Evolutionary conservation across 2,113 vertebrate species (phyloP).

Genomic region (Tragelaphus imberbis): DNA sequence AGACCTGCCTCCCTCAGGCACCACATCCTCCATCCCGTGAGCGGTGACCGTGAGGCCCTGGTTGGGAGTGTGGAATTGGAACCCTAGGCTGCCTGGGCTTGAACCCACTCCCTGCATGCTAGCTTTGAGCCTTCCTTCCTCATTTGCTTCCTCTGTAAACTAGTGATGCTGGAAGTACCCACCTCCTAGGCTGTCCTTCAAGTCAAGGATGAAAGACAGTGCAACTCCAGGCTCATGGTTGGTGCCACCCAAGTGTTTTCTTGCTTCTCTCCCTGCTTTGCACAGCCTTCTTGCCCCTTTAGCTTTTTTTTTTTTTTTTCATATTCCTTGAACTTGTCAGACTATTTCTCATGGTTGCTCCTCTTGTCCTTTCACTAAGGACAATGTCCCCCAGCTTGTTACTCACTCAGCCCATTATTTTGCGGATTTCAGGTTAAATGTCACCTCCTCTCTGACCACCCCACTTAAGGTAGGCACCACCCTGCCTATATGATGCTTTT

Average conservation of each 20-base stretch:
- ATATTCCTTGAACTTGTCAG: neutral
- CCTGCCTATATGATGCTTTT: too few relatives aligned
- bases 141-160: too few relatives aligned
- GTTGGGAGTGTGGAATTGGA: neutral
- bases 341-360: too few relatives aligned
- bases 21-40: too few relatives aligned
- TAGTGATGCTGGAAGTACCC: accelerated
- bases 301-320: neutral
- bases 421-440: neutral
- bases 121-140: neutral
- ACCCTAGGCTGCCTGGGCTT: accelerated
- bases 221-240: neutral
- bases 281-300: accelerated
- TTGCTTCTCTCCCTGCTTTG: too few relatives aligned
- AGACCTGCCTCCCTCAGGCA: neutral
- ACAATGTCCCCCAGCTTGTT: neutral
- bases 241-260: neutral
- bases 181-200: accelerated
- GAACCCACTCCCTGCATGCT: neutral
- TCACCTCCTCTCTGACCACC: neutral
- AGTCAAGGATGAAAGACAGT: neutral
- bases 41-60: accelerated
- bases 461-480: neutral
- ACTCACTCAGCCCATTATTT: neutral
- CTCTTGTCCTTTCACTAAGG: neutral